These are phyloP conservation scores for Lomographa bimaculata DNA, from an alignment of 2,888 invertebrate genomes.

Conservation along the genomic window DNA sequence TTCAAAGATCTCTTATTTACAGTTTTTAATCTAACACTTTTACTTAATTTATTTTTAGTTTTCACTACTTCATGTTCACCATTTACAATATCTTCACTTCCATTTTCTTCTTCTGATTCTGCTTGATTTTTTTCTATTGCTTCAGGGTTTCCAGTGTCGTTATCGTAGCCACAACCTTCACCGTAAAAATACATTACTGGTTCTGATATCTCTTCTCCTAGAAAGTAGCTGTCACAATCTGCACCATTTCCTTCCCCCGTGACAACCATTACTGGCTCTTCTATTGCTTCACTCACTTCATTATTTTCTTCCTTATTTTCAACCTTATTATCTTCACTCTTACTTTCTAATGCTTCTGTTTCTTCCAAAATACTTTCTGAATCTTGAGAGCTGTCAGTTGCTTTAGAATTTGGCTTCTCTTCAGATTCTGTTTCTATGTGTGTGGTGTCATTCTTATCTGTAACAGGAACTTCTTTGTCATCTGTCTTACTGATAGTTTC, in stretches of 20 bases:
- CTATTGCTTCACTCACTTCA: constrained; percentile 85
- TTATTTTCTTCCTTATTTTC: constrained; percentile 27
- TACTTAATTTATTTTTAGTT: constrained; percentile 57
- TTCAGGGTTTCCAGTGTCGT: constrained; percentile 88
- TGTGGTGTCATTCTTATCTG: background rate
- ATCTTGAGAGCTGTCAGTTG: constrained; percentile 16
- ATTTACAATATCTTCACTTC: constrained; percentile 63
- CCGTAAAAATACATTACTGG: constrained; percentile 87
- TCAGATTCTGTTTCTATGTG: constrained; percentile 3
- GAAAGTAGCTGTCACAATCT: constrained; percentile 83
- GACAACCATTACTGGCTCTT: constrained; percentile 88
- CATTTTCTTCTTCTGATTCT: constrained; percentile 59
- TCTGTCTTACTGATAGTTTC: constrained; percentile 7
- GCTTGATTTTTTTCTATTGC: constrained; percentile 51
- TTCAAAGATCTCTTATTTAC: constrained; percentile 67
- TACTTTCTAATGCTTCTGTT: constrained; percentile 13
- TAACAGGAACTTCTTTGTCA: constrained; percentile 8
- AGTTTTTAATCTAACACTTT: constrained; percentile 59
- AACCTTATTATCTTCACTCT: constrained; percentile 7
- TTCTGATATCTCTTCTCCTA: constrained; percentile 89
- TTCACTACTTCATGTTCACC: constrained; percentile 65
- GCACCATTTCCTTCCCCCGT: constrained; percentile 88
- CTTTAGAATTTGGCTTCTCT: constrained; percentile 9
- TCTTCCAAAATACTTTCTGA: constrained; percentile 19
- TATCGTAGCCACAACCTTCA: constrained; percentile 88